Evolutionary conservation across 2,797 vertebrate species (phyloP), one percentile per base, ranked within the genome.

Genomic region (Onychomys arenicola): DNA sequence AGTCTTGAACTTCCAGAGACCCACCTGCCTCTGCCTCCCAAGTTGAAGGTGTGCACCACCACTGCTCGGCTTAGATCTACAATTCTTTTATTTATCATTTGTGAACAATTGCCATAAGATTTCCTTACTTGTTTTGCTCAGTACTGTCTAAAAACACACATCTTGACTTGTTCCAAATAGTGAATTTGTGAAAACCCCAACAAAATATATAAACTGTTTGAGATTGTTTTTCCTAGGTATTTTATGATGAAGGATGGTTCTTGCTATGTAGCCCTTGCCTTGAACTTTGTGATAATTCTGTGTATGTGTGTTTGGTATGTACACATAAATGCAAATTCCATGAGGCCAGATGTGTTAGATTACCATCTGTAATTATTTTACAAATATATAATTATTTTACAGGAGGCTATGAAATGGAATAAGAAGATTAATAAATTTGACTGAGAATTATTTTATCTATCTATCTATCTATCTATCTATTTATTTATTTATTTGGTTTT

Each of bases 371-470:
- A 73, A 23, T 73, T 73, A 71, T 37, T 71, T 71, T 71, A 37
- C n/a, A 71, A 37, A 71, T n/a, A 71, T 21, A 71, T 71, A 71
- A n/a, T 63, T 91, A 63, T 34, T 95, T 14, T 95, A 85, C 29
- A 88, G 76, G 84, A 73, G n/a, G 52, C 59, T 21, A 21, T 91
- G 80, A 65, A 43, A 84, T 29, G 80, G 23, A 52, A 37, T 84
- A 61, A 61, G 84, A 86, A 82, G 84, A 86, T 86, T 86, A 71
- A 43, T 95, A 80, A 96, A 61, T 97, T 57, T 80, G 52, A 77
- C 55, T 95, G 77, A 80, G 76, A 91, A n/a, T n/a, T n/a, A n/a
- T n/a, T n/a, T n/a, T n/a, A n/a, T n/a, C n/a, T n/a, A n/a, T n/a
- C n/a, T n/a, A n/a, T n/a, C n/a, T n/a, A n/a, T n/a, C n/a, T n/a